Evolutionary conservation across 2,113 vertebrate species (phyloP).

Genomic region (Channa argus): DNA sequence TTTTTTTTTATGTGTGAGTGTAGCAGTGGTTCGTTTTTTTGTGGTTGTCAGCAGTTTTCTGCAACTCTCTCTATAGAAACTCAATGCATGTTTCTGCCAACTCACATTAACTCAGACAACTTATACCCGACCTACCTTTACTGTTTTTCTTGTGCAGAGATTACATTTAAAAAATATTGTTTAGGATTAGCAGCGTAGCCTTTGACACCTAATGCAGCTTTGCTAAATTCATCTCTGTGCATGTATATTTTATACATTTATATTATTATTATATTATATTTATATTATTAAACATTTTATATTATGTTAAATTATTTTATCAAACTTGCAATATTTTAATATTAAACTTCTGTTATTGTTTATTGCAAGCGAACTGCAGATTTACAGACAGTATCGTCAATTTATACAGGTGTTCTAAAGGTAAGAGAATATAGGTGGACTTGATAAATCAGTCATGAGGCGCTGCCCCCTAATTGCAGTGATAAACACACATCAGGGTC

Average conservation of each 20-base stretch:
- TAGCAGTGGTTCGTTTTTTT: constrained; percentile 7
- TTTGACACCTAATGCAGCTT: too few species aligned
- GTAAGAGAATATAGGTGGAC: neutral
- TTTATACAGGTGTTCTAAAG: neutral
- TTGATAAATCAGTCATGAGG: constrained; percentile 4
- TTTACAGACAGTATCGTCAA: neutral
- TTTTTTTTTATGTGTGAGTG: neutral
- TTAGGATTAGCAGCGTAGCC: too few species aligned
- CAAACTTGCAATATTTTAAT: too few species aligned
- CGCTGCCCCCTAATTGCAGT: constrained; percentile 15
- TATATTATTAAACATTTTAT: too few species aligned
- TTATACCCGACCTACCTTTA: neutral
- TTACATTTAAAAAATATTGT: neutral
- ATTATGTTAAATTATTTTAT: too few species aligned
- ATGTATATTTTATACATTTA: too few species aligned
- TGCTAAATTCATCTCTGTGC: neutral
- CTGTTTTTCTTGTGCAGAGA: neutral
- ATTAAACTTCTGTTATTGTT: too few species aligned
- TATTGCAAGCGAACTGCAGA: neutral
- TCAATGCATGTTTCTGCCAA: neutral
- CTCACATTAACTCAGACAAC: neutral
- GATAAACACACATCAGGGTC: constrained; percentile 53
- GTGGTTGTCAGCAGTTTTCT: neutral
- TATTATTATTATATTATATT: too few species aligned
- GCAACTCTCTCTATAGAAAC: neutral